Conservation (phyloP, 1,140 invertebrate genomes). For the Trachelipus rathkii region DNA sequence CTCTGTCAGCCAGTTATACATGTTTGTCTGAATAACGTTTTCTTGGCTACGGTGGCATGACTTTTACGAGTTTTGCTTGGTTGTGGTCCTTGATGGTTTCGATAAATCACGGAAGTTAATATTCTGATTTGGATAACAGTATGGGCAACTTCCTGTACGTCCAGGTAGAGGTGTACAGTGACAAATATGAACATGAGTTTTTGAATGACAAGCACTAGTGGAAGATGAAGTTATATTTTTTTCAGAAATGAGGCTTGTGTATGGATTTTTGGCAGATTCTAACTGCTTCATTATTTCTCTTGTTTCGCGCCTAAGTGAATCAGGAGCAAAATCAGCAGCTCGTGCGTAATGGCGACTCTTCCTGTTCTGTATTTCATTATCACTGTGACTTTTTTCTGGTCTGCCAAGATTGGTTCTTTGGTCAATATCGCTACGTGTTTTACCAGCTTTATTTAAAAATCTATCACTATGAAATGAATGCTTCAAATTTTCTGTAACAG, state of each 20-base stretch:
- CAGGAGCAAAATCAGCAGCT: not conserved
- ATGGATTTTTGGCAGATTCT: not conserved
- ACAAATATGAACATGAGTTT: not conserved
- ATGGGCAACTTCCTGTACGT: not conserved
- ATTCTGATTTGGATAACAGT: not conserved
- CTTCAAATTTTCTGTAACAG: too few relatives aligned
- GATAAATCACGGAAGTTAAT: not conserved
- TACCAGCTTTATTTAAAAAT: too few relatives aligned
- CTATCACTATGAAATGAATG: too few relatives aligned
- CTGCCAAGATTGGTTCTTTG: not conserved
- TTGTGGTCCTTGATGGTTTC: not conserved
- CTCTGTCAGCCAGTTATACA: not conserved
- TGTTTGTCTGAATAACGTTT: not conserved
- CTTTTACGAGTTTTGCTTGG: not conserved
- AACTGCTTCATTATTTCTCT: not conserved
- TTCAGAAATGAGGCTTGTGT: not conserved
- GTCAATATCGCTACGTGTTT: too few relatives aligned
- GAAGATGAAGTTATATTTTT: not conserved
- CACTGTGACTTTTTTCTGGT: not conserved
- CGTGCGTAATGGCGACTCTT: too few relatives aligned
- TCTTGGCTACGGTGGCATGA: not conserved
- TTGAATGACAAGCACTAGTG: not conserved
- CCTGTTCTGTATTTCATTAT: not conserved
- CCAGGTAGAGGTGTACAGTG: not conserved
- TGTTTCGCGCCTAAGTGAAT: not conserved